phyloP scores from a whole-genome alignment of 2,888 invertebrate species.

The Cerastoderma edule region DNA sequence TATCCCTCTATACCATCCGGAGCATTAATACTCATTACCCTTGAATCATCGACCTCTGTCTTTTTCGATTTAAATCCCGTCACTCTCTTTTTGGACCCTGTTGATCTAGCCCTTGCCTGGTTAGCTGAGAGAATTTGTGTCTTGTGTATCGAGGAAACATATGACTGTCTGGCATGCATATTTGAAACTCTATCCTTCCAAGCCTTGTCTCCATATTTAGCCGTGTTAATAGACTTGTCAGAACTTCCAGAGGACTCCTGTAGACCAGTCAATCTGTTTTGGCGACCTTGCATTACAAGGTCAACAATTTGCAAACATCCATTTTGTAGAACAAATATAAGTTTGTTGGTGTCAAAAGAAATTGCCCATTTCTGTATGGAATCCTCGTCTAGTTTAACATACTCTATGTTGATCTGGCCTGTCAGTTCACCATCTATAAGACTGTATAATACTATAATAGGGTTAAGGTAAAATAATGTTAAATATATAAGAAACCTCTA shows the following conservation, averaged over 20 bases:
- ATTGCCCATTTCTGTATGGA: slow-evolving; percentile 47
- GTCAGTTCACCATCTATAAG: slow-evolving; percentile 27
- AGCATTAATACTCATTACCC: slow-evolving; percentile 16
- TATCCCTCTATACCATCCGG: slow-evolving; percentile 49
- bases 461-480: slow-evolving; percentile 15
- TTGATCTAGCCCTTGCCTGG: slow-evolving; percentile 1
- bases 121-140: background rate
- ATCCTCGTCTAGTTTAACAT: slow-evolving; percentile 18
- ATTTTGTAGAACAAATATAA: slow-evolving; percentile 37
- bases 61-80: slow-evolving; percentile 52
- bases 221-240: slow-evolving; percentile 34
- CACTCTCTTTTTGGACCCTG: background rate
- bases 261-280: background rate
- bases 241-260: background rate
- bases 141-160: background rate
- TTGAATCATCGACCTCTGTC: background rate
- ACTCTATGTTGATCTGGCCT: slow-evolving; percentile 16
- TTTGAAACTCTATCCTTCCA: slow-evolving; percentile 63
- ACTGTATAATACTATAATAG: slow-evolving; percentile 34
- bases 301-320: slow-evolving; percentile 42
- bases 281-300: background rate
- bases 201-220: slow-evolving; percentile 60
- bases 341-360: slow-evolving; percentile 26
- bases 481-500: background rate
- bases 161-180: slow-evolving; percentile 28